Conservation (phyloP, 1,140 invertebrate species). For the Eulimnadia texana region DNA sequence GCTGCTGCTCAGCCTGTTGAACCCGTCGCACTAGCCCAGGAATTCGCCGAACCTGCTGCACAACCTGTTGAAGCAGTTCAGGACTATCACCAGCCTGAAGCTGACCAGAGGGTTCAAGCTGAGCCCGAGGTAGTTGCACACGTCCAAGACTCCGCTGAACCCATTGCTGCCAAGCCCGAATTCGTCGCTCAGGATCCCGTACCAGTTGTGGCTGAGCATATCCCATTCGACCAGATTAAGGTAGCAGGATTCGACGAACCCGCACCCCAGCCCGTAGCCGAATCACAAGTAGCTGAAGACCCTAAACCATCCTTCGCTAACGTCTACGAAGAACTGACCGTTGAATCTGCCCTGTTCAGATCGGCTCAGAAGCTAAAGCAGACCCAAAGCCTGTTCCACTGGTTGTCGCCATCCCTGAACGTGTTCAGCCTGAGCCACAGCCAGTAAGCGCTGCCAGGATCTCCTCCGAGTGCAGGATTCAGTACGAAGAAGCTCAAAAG, state of each 20-base stretch:
- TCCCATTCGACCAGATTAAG: neutral
- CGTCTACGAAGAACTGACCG: neutral
- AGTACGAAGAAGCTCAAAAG: neutral
- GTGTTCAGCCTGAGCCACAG: neutral
- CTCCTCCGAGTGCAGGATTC: neutral
- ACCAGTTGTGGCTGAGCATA: neutral
- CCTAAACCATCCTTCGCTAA: neutral
- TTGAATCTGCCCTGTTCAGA: neutral
- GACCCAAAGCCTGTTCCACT: neutral
- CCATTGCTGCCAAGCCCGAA: neutral
- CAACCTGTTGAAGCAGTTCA: too few species aligned
- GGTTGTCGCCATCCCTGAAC: neutral
- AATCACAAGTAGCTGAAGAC: neutral
- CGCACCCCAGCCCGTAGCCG: neutral
- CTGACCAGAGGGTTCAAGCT: too few species aligned
- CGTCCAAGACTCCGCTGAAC: neutral
- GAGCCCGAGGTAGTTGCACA: neutral
- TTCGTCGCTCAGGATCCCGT: neutral
- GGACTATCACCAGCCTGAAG: too few species aligned
- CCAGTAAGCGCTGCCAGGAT: neutral
- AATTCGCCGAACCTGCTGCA: too few species aligned
- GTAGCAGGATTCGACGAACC: neutral
- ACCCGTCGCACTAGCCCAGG: too few species aligned
- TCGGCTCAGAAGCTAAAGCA: neutral
- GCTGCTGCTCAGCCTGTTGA: too few species aligned